Evolutionary conservation across 1,140 invertebrate genomes (phyloP), one percentile per base, ranked within the genome.

Genomic region (Macrotrachela quadricornifera): DNA sequence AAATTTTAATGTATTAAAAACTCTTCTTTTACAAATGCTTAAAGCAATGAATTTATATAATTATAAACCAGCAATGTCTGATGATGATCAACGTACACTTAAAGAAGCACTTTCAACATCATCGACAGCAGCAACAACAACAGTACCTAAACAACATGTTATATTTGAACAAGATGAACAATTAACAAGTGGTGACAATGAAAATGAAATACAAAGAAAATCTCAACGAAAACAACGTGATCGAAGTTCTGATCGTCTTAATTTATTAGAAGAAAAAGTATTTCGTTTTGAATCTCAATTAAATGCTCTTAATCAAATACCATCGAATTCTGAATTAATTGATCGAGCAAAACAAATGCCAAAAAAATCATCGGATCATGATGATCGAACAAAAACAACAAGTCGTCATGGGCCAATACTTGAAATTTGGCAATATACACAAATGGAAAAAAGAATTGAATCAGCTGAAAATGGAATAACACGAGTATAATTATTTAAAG

Each of bases 1-100:
- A 2, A 83, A 83, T 65, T 82, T 83, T 58, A 79, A 79, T 60
- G 74, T 82, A 50, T 70, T 85, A 3, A 79, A 83, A 57, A 75
- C 78, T 12, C 71, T 83, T 13, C 74, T 85, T 8, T 77, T 80
- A 55, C 76, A 79, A 42, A 69, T 84, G 9, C 68, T 81, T 0
- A 73, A 77, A 55, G 76, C 79, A 59, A 58, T 80, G 43, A 69
- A 75, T 45, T 67, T 51, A 68, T 70, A 51, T 41, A 58, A 65
- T 53, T 57, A 57, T 43, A 60, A 60, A 53, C 60, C 60, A 11
- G 59, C 61, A 51, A 44, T 51, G 43, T 21, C 41, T 15, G 49
- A 51, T 12, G 42, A 51, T 44, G 21, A 30, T 30, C 21, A 30
- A 30, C 21, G 2, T 4, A 30, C 21, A 30, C 8, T 30, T 4